Evolutionary conservation across 2,797 vertebrate genomes (phyloP), one percentile per base, ranked within the genome.

Genomic region (Hafferia zeledoni): DNA sequence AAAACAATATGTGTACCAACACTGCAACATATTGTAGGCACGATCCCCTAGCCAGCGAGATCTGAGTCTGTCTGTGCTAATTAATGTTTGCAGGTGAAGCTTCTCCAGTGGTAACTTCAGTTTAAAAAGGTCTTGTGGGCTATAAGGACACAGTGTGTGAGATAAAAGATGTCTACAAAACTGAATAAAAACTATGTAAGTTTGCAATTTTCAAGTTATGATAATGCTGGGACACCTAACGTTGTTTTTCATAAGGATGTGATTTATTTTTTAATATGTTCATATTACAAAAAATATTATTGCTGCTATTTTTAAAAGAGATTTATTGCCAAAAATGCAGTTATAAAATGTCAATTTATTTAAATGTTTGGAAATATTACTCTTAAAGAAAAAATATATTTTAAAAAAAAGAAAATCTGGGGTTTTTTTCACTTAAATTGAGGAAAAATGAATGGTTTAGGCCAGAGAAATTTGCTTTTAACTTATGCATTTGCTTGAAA

Each of bases 301-400:
- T 91, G 60, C 44, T 71, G 57, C 39, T 47, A 5, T 68, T 83
- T 43, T 65, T 76, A 46, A 52, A 81, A 72, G 24, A 33, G 16
- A 46, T 49, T 56, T 90, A 17, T 87, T 77, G 25, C 20, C 8
- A 79, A 87, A 83, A 84, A 55, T 20, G 35, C 4, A 18, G 11
- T 69, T 87, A 75, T 41, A 37, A 95, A 90, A 33, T 59, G 33
- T n/a, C 57, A 31, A 5, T 71, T 81, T 74, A 35, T 65, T 82
- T 92, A 75, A 94, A 92, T 68, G 75, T 86, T 77, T 59, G 17
- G 27, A 87, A 90, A 37, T 60, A 84, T 94, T 92, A 67, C 80
- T 91, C 88, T 94, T 84, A 57, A 50, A 12, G 17, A 31, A 79
- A 79, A 68, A 52, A 49, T 71, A 82, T 3, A 91, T 72, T 60